These are phyloP conservation scores for Sebastes oblongus DNA, from an alignment of 2,797 vertebrate species.

Conservation along the genomic window DNA sequence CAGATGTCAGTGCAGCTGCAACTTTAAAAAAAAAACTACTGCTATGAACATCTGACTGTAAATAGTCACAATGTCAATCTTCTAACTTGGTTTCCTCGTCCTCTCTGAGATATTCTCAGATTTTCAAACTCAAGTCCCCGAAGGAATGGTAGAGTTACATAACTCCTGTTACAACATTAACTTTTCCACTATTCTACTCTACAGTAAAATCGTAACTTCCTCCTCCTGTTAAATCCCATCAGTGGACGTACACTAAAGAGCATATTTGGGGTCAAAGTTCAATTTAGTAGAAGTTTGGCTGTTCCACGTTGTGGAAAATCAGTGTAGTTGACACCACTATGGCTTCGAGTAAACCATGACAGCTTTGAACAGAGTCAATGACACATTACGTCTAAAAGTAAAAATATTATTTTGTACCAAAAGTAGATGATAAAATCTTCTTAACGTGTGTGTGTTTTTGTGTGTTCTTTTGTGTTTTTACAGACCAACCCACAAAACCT, in stretches of 20 bases:
- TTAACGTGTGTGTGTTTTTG: not conserved
- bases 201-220: not conserved
- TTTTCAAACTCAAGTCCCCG: not conserved
- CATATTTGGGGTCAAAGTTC: not conserved
- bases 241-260: not conserved
- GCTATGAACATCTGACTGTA: not conserved
- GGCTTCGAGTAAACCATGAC: not conserved
- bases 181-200: not conserved
- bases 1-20: not conserved
- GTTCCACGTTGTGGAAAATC: not conserved
- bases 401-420: not conserved
- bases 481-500: constrained; percentile 26
- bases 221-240: not conserved
- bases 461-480: constrained; percentile 31
- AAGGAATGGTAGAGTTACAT: not conserved
- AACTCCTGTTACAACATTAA: not conserved
- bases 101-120: not conserved
- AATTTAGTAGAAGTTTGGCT: not conserved
- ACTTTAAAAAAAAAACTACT: not conserved
- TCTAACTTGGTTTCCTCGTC: not conserved
- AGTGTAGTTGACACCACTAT: not conserved
- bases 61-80: not conserved
- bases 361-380: not conserved
- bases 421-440: not conserved
- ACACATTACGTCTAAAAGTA: not conserved